Evolutionary conservation across 2,797 vertebrate species (phyloP).

Genomic region (Ispidina picta): DNA sequence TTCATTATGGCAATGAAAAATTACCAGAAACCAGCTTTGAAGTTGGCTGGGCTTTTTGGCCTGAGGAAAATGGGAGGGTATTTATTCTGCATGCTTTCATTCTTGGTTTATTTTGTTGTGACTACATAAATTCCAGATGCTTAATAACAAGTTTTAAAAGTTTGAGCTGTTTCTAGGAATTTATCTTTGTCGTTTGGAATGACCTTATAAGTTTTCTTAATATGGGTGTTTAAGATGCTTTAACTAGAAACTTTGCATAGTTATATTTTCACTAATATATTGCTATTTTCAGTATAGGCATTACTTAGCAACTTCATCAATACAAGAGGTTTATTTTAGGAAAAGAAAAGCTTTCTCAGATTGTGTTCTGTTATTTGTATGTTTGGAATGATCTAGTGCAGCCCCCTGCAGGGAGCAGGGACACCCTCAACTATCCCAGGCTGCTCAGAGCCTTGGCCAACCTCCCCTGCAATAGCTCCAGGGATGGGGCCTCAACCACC

Average conservation of each 20-base stretch:
- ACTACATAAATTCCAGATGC: background rate
- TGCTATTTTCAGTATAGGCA: background rate
- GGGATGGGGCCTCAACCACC: too few relatives aligned
- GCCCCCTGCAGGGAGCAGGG: too few relatives aligned
- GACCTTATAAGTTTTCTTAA: background rate
- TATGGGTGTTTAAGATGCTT: background rate
- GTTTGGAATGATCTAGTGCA: background rate
- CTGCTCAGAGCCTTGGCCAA: too few relatives aligned
- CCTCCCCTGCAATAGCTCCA: too few relatives aligned
- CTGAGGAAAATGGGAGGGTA: constrained; percentile 1
- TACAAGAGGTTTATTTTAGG: background rate
- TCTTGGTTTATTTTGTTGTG: constrained; percentile 14
- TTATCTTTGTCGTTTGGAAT: background rate
- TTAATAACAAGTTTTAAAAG: background rate
- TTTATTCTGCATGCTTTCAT: background rate
- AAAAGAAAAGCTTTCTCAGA: background rate
- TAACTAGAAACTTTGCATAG: background rate
- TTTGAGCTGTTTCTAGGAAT: background rate
- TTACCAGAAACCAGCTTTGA: background rate
- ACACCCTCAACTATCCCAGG: too few relatives aligned
- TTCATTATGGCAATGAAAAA: background rate
- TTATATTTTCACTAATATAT: background rate
- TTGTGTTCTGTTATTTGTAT: background rate
- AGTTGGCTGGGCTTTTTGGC: background rate
- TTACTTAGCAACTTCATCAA: background rate